Base-by-base conservation (phyloP, 2,113 vertebrate species). In the Xyrauchen texanus region DNA sequence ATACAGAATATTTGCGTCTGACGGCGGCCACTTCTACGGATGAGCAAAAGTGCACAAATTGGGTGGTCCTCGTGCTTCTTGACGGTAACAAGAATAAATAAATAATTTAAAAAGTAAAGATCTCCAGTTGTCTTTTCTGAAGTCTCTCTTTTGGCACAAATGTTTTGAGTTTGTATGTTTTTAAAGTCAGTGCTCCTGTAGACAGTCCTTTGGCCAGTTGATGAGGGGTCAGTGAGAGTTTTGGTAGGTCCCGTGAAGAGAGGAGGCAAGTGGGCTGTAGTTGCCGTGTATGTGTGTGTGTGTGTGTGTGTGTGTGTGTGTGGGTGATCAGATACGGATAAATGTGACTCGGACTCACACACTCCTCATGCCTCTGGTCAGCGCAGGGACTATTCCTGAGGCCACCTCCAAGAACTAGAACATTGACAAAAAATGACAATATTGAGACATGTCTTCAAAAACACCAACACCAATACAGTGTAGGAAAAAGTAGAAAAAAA, bases 41-140 rank as follows among this genome's bases (percentile, higher is more conserved):
- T 68, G 42, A 81, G 68, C 73, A 80, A 72, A 68, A 72, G 68
- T 81, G 68, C 79, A 53, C 44, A 73, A 42, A 64, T 68, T 74
- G 10, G 72, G 67, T 81, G 71, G 77, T 87, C 80, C 62, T 44
- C 53, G 53, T 82, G 74, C 52, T 86, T 76, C 62, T 73, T 74
- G 42, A 68, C 53, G 55, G 57, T 16, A 74, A 90, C 45, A 89
- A 88, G 88, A 90, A 92, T 90, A 91, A 90, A 90, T 89, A 91
- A 88, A 90, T 89, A 89, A 89, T 87, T 89, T 85, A 87, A 87
- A 34, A 78, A 72, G 34, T 45, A 83, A 90, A 47, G 85, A 85
- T 34, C 21, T 62, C 74, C 74, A 76, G 45, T n/a, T 55, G 74
- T 34, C 21, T 34, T 34, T 34, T 34, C 71, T 55, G 8, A 65